Percentiles rank a stretch among this genome's conserved stretches.
Evolutionary conservation across 2,113 vertebrate species (phyloP).

Genomic region (Eubucco bourcierii): DNA sequence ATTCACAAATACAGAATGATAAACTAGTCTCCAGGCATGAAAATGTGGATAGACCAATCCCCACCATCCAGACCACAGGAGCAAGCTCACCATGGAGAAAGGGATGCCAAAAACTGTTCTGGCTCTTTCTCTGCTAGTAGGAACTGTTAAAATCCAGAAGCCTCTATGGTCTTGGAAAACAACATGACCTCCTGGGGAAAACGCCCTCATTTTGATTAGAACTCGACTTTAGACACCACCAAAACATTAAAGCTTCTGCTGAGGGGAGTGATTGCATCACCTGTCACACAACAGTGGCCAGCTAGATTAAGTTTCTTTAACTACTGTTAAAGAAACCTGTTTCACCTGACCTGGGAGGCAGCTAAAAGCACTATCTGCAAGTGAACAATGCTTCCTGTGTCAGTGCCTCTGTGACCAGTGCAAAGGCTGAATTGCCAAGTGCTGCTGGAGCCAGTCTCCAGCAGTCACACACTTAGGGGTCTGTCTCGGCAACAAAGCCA

Average conservation of each 20-base stretch:
- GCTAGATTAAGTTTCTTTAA: slow-evolving; percentile 2
- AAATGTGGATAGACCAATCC: not conserved
- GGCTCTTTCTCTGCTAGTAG: not conserved
- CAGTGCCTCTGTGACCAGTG: not conserved
- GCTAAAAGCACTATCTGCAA: not conserved
- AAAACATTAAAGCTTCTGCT: not conserved
- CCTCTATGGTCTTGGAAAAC: not conserved
- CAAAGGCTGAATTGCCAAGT: not conserved
- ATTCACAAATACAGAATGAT: too few species aligned
- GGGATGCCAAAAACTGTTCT: not conserved
- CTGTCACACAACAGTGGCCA: not conserved
- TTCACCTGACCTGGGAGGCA: not conserved
- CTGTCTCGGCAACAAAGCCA: not conserved
- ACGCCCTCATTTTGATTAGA: not conserved
- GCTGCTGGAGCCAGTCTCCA: not conserved
- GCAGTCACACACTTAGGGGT: not conserved
- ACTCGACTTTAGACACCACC: rapidly evolving
- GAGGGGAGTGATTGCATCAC: not conserved
- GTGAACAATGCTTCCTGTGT: slow-evolving; percentile 7
- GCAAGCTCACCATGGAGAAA: not conserved
- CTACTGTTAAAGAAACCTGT: not conserved
- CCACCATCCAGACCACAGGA: not conserved
- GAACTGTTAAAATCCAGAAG: not conserved
- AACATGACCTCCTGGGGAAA: not conserved
- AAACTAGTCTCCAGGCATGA: not conserved